Conservation (phyloP, 2,888 invertebrate genomes). For the Cephalotes varians region DNA sequence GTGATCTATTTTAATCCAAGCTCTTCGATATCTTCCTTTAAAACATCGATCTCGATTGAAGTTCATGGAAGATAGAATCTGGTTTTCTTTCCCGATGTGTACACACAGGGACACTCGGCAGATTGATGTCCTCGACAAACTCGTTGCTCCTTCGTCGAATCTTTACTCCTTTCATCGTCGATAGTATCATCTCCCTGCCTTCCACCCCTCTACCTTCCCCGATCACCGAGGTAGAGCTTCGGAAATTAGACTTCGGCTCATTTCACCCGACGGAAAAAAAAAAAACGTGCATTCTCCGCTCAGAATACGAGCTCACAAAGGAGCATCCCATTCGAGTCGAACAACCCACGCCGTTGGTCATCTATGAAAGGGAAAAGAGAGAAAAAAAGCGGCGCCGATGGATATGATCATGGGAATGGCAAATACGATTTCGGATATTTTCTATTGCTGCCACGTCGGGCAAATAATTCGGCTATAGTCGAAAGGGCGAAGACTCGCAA, state of each 20-base stretch:
- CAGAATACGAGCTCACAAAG: conserved; percentile 75
- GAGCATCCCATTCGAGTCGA: conserved; percentile 77
- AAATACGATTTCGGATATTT: conserved; percentile 81
- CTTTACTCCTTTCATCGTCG: conserved; percentile 38
- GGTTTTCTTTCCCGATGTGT: conserved; percentile 30
- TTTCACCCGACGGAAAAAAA: conserved; percentile 80
- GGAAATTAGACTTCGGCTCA: conserved; percentile 81
- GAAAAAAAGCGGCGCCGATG: conserved; percentile 48
- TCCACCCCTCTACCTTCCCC: conserved; percentile 23
- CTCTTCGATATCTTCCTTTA: conserved; percentile 26
- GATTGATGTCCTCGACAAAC: conserved; percentile 69
- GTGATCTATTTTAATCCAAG: conserved; percentile 22
- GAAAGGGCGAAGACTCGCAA: conserved; percentile 72
- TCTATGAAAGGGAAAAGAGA: conserved; percentile 72
- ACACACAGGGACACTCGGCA: conserved; percentile 54
- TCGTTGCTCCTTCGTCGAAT: conserved; percentile 65
- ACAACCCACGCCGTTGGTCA: conserved; percentile 81
- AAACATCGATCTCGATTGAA: conserved; percentile 39
- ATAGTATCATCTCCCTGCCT: conserved; percentile 25
- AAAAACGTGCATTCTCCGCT: conserved; percentile 75
- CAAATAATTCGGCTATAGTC: conserved; percentile 76
- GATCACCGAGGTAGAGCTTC: conserved; percentile 61
- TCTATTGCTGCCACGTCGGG: conserved; percentile 73
- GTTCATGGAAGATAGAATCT: conserved; percentile 56
- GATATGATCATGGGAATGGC: conserved; percentile 83